Conservation (phyloP, 2,113 vertebrate genomes). For the Ageneiosus marmoratus region DNA sequence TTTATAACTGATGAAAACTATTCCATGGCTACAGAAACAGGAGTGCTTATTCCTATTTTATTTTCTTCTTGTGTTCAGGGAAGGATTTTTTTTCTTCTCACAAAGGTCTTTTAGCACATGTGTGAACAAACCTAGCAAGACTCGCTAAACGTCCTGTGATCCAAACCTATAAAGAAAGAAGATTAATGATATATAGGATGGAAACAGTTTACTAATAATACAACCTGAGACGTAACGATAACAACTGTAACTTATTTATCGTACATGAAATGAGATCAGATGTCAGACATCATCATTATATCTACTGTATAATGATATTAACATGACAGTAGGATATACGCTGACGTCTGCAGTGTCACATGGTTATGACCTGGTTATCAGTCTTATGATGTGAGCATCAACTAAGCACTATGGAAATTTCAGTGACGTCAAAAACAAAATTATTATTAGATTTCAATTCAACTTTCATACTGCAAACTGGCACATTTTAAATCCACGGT, state of each 20-base stretch:
- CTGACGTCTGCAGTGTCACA: too few species aligned
- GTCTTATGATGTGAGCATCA: background rate
- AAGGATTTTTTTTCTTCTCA: too few species aligned
- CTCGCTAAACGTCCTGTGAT: background rate
- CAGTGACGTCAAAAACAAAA: background rate
- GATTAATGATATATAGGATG: background rate
- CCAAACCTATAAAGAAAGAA: background rate
- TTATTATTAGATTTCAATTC: too few species aligned
- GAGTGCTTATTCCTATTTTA: background rate
- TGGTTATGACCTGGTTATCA: too few species aligned
- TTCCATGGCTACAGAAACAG: background rate
- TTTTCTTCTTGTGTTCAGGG: background rate
- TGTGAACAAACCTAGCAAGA: background rate
- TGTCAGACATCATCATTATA: too few species aligned
- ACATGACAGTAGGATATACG: too few species aligned
- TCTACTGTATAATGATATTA: too few species aligned
- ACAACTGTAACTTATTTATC: background rate
- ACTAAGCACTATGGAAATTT: background rate
- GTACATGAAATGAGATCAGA: too few species aligned
- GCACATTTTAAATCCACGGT: too few species aligned
- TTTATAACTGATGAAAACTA: background rate
- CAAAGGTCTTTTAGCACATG: background rate
- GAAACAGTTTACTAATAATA: background rate
- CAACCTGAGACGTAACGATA: background rate
- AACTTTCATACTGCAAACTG: too few species aligned